phyloP scores from a whole-genome alignment of 1,140 invertebrate species.

The Patella vulgata region DNA sequence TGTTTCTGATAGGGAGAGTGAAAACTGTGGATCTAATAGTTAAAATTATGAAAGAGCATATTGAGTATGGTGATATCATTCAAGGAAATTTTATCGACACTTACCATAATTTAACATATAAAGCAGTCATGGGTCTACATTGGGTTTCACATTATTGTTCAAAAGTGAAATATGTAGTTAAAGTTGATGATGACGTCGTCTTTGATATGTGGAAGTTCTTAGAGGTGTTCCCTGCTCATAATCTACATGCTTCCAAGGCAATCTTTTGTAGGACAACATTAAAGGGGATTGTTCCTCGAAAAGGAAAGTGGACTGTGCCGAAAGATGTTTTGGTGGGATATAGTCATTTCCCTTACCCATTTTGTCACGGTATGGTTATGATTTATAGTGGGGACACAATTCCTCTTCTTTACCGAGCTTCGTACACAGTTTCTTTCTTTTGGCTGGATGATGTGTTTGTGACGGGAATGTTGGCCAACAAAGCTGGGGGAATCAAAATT shows the following conservation, averaged over 20 bases:
- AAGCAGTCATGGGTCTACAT: no score
- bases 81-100: no score
- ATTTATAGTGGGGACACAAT: conserved; percentile 62
- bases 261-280: no score
- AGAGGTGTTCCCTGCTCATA: conserved; percentile 63
- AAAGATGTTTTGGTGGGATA: conserved; percentile 51
- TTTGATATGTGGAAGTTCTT: conserved; percentile 87
- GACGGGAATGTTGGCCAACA: conserved; percentile 59
- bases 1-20: conserved; percentile 78
- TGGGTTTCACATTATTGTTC: no score
- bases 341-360: conserved; percentile 46
- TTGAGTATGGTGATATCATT: conserved; percentile 55
- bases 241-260: no score
- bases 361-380: conserved; percentile 66
- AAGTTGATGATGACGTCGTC: conserved; percentile 93
- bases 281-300: no score
- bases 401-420: conserved; percentile 51
- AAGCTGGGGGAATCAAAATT: no score
- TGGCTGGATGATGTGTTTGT: conserved; percentile 66
- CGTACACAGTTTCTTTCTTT: conserved; percentile 40
- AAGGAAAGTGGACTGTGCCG: conserved; percentile 65
- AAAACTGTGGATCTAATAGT: conserved; percentile 48
- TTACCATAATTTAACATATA: no score
- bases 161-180: conserved; percentile 77
- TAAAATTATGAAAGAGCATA: conserved; percentile 38